Base-by-base conservation (phyloP, 2,113 vertebrate species). In the Lipophrys pholis region DNA sequence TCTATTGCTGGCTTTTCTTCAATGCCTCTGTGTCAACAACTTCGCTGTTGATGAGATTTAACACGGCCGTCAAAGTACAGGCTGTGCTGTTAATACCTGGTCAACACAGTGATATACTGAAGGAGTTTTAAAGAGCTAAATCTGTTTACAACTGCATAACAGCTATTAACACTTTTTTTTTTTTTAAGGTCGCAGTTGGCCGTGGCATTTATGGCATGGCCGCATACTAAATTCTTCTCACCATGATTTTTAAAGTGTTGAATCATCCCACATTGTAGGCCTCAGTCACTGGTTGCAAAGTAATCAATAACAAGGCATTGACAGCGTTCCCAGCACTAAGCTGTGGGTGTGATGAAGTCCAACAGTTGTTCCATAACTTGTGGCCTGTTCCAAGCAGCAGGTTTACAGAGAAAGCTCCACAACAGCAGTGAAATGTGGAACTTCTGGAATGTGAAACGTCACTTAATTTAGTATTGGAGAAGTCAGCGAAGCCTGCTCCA, bases 311-410 rank as follows among this genome's bases (percentile, higher is more conserved):
- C 88, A 94, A 94, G 0, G 91, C 94, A 69, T 94, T 95, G 82
- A 95, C 95, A 50, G 49, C 11, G 90, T 95, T 94, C 53, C 91
- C 93, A 0, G 94, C 94, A 42, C 92, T 93, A 0, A 92, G 39
- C 41, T 8, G 17, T 30, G n/a, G n/a, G 48, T 61, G 38, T 59
- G 63, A 69, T n/a, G 43, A n/a, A 43, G 21, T 45, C 59, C 40
- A 69, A 16, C 21, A 63, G 58, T 59, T 63, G 45, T 48, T 73
- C 15, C 15, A 54, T 41, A 73, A 57, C 7, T 0, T 39, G 17
- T 53, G 39, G n/a, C 30, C 41, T 45, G 8, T 65, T 69, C 57
- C 43, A 12, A 17, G 38, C 43, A 61, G 6, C 39, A 40, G 12
- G n/a, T 58, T 45, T 16, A 17, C 38, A n/a, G 14, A 66, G 4